Base-by-base conservation (phyloP, 2,888 invertebrate genomes). In the Formica aserva region DNA sequence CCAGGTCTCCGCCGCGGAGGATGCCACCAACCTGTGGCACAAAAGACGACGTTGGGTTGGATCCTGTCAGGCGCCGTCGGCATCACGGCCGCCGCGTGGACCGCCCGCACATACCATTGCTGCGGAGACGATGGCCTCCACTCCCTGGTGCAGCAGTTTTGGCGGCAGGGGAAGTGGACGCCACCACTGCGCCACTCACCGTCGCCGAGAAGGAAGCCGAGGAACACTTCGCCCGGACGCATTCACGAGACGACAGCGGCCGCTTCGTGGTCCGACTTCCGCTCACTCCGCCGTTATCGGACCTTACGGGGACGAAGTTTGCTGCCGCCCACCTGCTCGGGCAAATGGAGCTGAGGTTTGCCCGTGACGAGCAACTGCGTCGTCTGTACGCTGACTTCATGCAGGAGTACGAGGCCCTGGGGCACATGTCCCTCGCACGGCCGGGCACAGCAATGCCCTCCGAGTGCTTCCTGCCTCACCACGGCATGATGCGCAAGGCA, bases 11-110 rank as follows among this genome's bases (percentile, higher is more conserved):
- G n/a, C n/a, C n/a, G n/a, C n/a, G n/a, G n/a, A n/a, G n/a, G 0
- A 26, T 26, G 0, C n/a, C n/a, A n/a, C n/a, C n/a, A n/a, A n/a
- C n/a, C n/a, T n/a, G n/a, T n/a, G n/a, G n/a, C n/a, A n/a, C 26
- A 57, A 3, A 57, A 4, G 0, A 57, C 57, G 0, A 1, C 26
- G 0, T 11, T 26, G 11, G 57, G 57, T 4, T 57, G 57, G 26
- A 22, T 57, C 0, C 4, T 57, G 0, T 26, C 57, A 0, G 26
- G 57, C 1, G 9, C n/a, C 32, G 0, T 32, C 32, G 22, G n/a
- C 22, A 0, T 3, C 9, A 1, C 38, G 1, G 38, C 6, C 38
- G 9, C 8, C 0, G 8, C 9, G 1, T 11, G 3, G 0, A 2
- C 11, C 13, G 11, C 41, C 3, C 3, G 3, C 0, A 41, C 13